These are phyloP conservation scores for Notamacropus eugenii DNA, from an alignment of 2,797 vertebrate species.

Conservation along the genomic window DNA sequence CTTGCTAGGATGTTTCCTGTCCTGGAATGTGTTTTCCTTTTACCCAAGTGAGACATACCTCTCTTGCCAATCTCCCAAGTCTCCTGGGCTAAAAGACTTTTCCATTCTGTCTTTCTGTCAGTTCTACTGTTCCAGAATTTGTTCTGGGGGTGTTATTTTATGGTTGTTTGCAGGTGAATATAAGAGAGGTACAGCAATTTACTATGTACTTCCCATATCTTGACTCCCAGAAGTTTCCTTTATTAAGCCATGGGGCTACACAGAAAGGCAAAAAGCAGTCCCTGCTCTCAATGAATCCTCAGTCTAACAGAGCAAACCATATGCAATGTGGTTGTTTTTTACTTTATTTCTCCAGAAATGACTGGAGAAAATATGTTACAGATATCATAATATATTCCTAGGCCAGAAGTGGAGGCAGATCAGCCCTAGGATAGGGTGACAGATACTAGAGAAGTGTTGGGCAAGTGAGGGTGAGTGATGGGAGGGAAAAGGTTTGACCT, in stretches of 20 bases:
- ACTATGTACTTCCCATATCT: no score
- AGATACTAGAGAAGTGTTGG: background rate
- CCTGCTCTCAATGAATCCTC: background rate
- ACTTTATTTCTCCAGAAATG: background rate
- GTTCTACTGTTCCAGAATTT: no score
- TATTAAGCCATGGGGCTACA: background rate
- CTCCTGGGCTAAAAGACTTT: no score
- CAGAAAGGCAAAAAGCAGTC: background rate
- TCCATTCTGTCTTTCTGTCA: no score
- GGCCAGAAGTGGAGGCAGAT: background rate
- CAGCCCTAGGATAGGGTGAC: background rate
- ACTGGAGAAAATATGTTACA: background rate
- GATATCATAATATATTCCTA: background rate
- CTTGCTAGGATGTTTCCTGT: no score
- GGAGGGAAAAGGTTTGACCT: background rate
- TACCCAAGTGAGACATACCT: no score
- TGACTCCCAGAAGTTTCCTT: background rate
- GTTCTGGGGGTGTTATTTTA: no score
- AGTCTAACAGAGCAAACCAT: background rate
- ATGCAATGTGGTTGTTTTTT: background rate
- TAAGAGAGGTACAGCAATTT: no score
- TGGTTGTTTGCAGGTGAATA: no score
- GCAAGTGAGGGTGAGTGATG: background rate
- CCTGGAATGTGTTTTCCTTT: no score
- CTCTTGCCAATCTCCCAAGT: no score